These are phyloP conservation scores for Semicossyphus pulcher DNA, from an alignment of 2,113 vertebrate genomes.

Conservation along the genomic window DNA sequence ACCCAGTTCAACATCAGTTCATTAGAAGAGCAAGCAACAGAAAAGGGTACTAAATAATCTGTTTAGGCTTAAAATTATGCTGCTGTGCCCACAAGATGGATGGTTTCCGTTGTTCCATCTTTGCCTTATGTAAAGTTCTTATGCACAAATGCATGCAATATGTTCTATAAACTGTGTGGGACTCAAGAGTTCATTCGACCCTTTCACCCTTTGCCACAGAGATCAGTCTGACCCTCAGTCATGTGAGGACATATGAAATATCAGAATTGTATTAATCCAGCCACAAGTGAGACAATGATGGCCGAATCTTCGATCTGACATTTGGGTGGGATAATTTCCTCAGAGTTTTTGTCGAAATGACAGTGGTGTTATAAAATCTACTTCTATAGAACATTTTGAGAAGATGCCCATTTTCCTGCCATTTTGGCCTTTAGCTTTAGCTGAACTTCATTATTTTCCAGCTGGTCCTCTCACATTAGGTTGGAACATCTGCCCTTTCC, in stretches of 20 bases:
- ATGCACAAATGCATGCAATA: neutral
- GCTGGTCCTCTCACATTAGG: slow-evolving; percentile 31
- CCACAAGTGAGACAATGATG: slow-evolving; percentile 13
- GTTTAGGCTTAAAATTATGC: neutral
- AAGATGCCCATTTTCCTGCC: slow-evolving; percentile 13
- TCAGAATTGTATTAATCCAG: slow-evolving; percentile 1
- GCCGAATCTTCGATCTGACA: neutral
- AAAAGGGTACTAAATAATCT: slow-evolving; percentile 30
- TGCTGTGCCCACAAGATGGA: neutral
- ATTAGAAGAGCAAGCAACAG: slow-evolving; percentile 39
- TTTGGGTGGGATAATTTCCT: neutral
- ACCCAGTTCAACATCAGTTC: slow-evolving; percentile 23
- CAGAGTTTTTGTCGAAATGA: neutral
- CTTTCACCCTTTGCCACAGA: neutral
- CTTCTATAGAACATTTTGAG: neutral
- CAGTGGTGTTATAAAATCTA: neutral
- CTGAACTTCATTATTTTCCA: slow-evolving; percentile 53
- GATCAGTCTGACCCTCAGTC: neutral
- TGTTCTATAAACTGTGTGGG: neutral
- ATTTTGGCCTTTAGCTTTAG: slow-evolving; percentile 24
- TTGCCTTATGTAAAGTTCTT: slow-evolving; percentile 14
- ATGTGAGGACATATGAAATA: slow-evolving; percentile 11
- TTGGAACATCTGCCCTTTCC: slow-evolving; percentile 44
- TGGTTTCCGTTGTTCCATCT: neutral
- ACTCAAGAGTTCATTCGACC: neutral